Conservation (phyloP, 2,113 vertebrate genomes). For the Scomber japonicus region DNA sequence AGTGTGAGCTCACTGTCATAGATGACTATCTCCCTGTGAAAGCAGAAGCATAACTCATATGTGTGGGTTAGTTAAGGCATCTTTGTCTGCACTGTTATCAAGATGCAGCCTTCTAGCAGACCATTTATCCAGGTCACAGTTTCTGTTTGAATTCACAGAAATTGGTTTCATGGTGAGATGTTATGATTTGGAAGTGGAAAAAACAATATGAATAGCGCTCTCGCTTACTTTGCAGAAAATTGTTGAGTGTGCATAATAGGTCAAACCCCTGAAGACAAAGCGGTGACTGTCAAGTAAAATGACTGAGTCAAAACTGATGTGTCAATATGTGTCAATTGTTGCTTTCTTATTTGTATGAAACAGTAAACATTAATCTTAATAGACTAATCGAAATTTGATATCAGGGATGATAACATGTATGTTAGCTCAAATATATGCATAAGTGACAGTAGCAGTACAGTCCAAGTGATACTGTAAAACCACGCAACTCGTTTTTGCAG, state of each 20-base stretch:
- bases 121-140: slow-evolving; percentile 30
- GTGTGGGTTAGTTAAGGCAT: slow-evolving; percentile 42
- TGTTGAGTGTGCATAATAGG: not conserved
- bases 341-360: no score
- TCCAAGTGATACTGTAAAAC: no score
- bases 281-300: not conserved
- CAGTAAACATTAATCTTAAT: no score
- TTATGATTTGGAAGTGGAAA: slow-evolving; percentile 10
- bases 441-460: no score
- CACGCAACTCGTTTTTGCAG: no score
- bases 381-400: no score
- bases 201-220: not conserved
- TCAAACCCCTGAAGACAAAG: not conserved
- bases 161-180: slow-evolving; percentile 25
- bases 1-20: not conserved
- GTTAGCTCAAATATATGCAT: no score
- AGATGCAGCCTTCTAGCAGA: slow-evolving; percentile 32
- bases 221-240: not conserved
- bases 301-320: not conserved
- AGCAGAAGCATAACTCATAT: slow-evolving; percentile 22
- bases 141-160: slow-evolving; percentile 58
- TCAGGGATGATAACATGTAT: no score
- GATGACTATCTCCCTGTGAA: slow-evolving; percentile 47
- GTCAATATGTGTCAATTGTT: not conserved
- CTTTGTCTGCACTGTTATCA: slow-evolving; percentile 54